These are phyloP conservation scores for Manis pentadactyla DNA, from an alignment of 2,797 vertebrate species.

Conservation along the genomic window DNA sequence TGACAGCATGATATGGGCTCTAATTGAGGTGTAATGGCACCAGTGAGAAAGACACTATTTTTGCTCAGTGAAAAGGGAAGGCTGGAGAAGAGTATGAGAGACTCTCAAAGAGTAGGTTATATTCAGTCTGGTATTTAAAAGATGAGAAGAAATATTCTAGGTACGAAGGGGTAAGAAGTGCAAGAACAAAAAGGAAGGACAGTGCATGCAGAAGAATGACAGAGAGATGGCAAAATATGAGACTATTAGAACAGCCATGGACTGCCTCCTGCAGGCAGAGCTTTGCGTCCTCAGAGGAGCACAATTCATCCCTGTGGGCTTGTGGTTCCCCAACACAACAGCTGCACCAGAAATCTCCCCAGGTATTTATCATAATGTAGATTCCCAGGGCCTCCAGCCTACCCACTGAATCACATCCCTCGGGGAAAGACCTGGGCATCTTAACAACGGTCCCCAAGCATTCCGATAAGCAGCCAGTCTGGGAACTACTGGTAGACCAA, in stretches of 20 bases:
- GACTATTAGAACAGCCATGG: neutral
- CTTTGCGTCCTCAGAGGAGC: neutral
- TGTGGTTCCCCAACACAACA: neutral
- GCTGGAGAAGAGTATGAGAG: neutral
- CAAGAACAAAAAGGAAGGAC: neutral
- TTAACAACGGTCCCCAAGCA: neutral
- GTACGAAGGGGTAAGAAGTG: neutral
- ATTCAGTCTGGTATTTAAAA: slow-evolving; percentile 22
- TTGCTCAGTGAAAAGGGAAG: neutral
- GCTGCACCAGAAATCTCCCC: neutral
- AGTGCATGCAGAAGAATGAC: neutral
- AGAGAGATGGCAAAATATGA: neutral
- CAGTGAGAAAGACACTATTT: neutral
- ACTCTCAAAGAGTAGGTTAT: neutral
- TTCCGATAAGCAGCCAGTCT: neutral
- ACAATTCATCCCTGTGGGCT: no score
- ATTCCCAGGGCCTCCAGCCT: neutral
- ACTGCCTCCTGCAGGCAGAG: neutral
- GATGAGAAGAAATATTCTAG: slow-evolving; percentile 2
- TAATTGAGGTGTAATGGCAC: neutral
- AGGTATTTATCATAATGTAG: neutral
- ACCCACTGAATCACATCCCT: neutral
- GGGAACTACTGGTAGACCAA: neutral
- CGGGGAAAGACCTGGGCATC: neutral
- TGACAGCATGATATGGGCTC: neutral